A percentile compares a stretch with the other conserved stretches of the same genome.
Evolutionary conservation across 2,888 invertebrate species (phyloP).

Genomic region (Archips xylosteana): DNA sequence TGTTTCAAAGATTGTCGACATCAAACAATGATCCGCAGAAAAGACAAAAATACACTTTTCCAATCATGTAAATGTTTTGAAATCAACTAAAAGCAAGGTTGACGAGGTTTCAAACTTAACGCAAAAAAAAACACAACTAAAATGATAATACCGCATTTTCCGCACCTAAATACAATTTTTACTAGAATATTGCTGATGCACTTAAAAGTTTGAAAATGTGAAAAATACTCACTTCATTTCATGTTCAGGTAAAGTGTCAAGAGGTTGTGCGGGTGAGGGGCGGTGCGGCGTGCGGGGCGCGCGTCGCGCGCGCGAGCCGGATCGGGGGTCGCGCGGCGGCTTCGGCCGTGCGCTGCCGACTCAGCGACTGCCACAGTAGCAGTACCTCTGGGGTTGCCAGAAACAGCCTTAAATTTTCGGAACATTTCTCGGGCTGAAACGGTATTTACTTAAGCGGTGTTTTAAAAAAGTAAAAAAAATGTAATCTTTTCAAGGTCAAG

Average conservation of each 20-base stretch:
- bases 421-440: background rate
- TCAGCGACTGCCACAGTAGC: slow-evolving; percentile 48
- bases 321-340: slow-evolving; percentile 19
- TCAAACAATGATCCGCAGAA: background rate
- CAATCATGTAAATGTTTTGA: background rate
- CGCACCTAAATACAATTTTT: background rate
- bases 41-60: background rate
- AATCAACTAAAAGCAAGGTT: background rate
- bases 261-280: slow-evolving; percentile 5
- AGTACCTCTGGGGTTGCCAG: slow-evolving; percentile 38
- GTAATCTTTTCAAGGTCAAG: too few species aligned
- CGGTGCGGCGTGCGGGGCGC: slow-evolving; percentile 1
- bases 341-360: slow-evolving; percentile 42
- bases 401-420: background rate
- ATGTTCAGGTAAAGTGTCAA: slow-evolving; percentile 13
- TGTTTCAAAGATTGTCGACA: background rate
- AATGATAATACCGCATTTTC: background rate
- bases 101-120: background rate
- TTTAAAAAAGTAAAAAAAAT: slow-evolving; percentile 23
- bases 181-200: background rate
- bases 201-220: background rate
- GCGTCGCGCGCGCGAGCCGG: slow-evolving; percentile 18
- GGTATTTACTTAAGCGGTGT: too few species aligned
- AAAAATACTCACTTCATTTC: slow-evolving; percentile 27
- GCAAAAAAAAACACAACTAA: background rate